Evolutionary conservation across 2,113 vertebrate species (phyloP).

Genomic region (Bubo blakistoni): DNA sequence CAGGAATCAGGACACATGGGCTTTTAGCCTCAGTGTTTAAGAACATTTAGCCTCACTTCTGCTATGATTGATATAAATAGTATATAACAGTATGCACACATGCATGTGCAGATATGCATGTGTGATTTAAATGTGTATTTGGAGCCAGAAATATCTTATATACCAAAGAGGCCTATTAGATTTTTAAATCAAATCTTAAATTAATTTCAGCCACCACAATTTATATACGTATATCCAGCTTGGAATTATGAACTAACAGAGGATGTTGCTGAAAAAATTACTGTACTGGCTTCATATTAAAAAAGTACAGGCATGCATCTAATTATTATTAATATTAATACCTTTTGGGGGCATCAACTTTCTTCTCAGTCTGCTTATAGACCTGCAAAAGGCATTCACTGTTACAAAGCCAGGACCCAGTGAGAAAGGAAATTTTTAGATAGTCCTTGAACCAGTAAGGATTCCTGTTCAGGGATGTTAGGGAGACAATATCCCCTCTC

Average conservation of each 20-base stretch:
- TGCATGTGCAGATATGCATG: neutral
- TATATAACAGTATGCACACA: neutral
- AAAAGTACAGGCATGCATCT: neutral
- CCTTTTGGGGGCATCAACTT: neutral
- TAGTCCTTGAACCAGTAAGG: neutral
- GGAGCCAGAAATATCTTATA: neutral
- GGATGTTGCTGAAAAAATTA: neutral
- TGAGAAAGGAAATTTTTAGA: neutral
- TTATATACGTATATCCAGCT: neutral
- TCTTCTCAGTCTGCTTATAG: neutral
- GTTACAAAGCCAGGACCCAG: neutral
- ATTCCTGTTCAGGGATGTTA: neutral
- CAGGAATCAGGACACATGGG: neutral
- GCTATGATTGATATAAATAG: neutral
- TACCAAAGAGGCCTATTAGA: neutral
- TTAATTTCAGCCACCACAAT: neutral
- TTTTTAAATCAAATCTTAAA: neutral
- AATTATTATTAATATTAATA: neutral
- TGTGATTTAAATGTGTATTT: neutral
- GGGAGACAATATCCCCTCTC: too few species aligned
- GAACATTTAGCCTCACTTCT: neutral
- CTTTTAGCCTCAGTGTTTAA: neutral
- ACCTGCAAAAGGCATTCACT: neutral
- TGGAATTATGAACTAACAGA: neutral
- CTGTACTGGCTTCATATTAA: neutral